Base-by-base conservation (phyloP, 2,113 vertebrate genomes). In the Burhinus bistriatus region DNA sequence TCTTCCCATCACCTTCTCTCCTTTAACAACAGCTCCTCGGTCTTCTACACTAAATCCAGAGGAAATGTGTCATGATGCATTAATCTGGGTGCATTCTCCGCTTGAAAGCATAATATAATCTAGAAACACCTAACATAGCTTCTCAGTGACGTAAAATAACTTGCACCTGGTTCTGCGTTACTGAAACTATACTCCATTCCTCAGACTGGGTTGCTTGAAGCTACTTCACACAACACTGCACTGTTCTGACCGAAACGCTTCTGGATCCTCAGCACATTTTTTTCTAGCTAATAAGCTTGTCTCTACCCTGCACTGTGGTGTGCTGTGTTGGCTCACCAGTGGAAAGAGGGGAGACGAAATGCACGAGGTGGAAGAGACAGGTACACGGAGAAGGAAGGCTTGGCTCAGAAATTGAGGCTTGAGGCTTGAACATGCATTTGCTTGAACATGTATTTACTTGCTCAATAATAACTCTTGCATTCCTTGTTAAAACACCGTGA, bases 31-130 rank as follows among this genome's bases (percentile, higher is more conserved):
- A 59, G 4, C 45, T 21, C 72, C 40, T 69, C 0, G 0, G 11
- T 76, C 40, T 77, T 65, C 68, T 51, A 2, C 3, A 11, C 15
- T 45, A 73, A n/a, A 73, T 55, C 26, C 51, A 77, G 45, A 83
- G 59, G 13, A 0, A 0, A 7, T 26, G 14, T 55, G 34, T 32
- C 62, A 27, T 34, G 13, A 15, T 73, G 51, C 51, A 27, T 70
- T 70, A 66, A 68, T 55, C 10, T 9, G 19, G 42, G 30, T 54
- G 12, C 14, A 8, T 61, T 92, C 62, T 88, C 58, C 57, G 22
- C 15, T 78, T 65, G 22, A 76, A 89, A 68, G 59, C 2, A 0
- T 79, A 44, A 49, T 11, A 20, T 30, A 7, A 6, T 42, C 30
- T 52, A 22, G 38, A 70, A 57, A 81, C 25, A 81, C 17, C 6